Evolutionary conservation across 2,888 invertebrate genomes (phyloP).

Genomic region (Trachelus iudaicus): DNA sequence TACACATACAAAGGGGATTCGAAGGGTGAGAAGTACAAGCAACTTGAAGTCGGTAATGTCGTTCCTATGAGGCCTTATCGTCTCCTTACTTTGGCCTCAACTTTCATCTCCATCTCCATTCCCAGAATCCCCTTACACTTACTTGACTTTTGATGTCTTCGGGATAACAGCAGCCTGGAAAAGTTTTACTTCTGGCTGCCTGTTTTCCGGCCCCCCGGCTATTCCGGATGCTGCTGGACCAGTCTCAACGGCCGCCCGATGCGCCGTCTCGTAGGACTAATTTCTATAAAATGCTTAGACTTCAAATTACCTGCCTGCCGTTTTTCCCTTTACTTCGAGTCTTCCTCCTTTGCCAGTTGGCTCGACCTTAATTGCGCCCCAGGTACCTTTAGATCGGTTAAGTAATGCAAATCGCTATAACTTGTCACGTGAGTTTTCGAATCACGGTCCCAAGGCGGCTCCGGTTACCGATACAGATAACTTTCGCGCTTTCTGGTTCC

Average conservation of each 20-base stretch:
- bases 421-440: too few species aligned
- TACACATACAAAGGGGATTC: too few species aligned
- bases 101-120: slow-evolving; percentile 21
- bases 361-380: too few species aligned
- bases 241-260: not conserved
- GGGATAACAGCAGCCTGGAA: not conserved
- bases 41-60: slow-evolving; percentile 12
- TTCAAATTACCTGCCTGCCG: too few species aligned
- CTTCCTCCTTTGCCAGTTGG: too few species aligned
- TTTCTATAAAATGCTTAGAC: not conserved
- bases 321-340: too few species aligned
- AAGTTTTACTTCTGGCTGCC: not conserved
- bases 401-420: too few species aligned
- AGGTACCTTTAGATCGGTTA: too few species aligned
- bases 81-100: slow-evolving; percentile 16
- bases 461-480: too few species aligned
- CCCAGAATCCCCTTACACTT: slow-evolving; percentile 1
- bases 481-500: too few species aligned
- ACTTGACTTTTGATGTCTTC: slow-evolving; percentile 6
- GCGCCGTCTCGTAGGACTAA: not conserved
- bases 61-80: slow-evolving; percentile 31
- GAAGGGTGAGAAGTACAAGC: not conserved
- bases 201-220: not conserved
- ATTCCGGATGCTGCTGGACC: not conserved
- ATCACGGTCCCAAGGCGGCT: too few species aligned